Base-by-base conservation (phyloP, 1,140 invertebrate species). In the Spodoptera litura region DNA sequence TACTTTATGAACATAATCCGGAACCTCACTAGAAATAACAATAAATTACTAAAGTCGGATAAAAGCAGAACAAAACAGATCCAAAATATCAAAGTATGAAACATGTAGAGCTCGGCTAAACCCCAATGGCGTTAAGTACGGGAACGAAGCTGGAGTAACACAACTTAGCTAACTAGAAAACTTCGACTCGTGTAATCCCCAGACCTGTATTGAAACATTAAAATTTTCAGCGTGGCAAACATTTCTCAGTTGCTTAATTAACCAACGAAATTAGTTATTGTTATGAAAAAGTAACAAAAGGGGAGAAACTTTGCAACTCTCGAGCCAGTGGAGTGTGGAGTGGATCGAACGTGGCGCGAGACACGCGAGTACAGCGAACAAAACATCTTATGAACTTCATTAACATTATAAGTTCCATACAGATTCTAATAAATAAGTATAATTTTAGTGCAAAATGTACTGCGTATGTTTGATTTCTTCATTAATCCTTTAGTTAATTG, bases 251-350 rank as follows among this genome's bases (percentile, higher is more conserved):
- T 78, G 82, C 66, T 87, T 89, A 85, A 88, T 89, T 87, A 86
- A 86, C 81, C 85, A 78, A 84, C 83, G 72, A 87, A 89, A 88
- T 88, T 89, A 87, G 86, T 85, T 85, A 87, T 89, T 87, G 86
- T 87, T 86, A 87, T 86, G 83, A 88, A 89, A 88, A 85, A 83
- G 82, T 86, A 83, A 86, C 81, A 85, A 87, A 85, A 85, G 73
- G 82, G 79, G 76, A 75, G 78, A 80, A 86, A 87, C 79, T 85
- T 86, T 58, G 76, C 80, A 78, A 82, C 79, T 79, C 80, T 78
- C 77, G 72, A 73, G 80, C 61, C 79, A 78, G 76, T 78, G 68
- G 78, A 81, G 82, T 83, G 82, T 83, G 73, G 79, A 78, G 64
- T 11, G 35, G 62, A 68, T 72, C 13, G 56, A 51, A 20, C 66